Evolutionary conservation across 2,113 vertebrate species (phyloP).

Genomic region (Seriola quinqueradiata): DNA sequence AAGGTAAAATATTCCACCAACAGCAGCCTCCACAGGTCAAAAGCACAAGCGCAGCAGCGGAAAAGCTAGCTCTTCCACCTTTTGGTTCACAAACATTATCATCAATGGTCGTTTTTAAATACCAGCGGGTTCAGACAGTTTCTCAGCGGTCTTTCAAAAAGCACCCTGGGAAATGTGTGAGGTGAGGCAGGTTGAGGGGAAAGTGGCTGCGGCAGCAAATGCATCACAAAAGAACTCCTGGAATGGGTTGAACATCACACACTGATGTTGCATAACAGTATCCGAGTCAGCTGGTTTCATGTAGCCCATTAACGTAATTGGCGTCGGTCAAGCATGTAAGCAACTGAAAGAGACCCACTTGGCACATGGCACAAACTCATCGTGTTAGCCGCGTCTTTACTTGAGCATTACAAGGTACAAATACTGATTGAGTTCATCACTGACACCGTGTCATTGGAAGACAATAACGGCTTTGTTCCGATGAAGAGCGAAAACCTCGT

Average conservation of each 20-base stretch:
- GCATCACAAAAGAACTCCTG: not conserved
- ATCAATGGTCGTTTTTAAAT: not conserved
- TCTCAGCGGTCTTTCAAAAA: conserved; percentile 5
- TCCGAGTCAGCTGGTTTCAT: not conserved
- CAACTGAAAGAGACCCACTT: conserved; percentile 61
- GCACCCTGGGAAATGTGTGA: not conserved
- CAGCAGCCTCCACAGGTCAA: not conserved
- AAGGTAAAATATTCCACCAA: not conserved
- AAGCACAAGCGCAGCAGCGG: not conserved
- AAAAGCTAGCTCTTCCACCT: not conserved
- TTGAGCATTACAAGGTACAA: conserved; percentile 14
- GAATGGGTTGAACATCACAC: not conserved
- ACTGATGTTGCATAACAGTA: not conserved
- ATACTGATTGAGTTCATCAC: conserved; percentile 23
- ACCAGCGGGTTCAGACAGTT: not conserved
- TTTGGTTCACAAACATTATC: not conserved
- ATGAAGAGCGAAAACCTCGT: conserved; percentile 40
- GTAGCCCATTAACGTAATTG: not conserved
- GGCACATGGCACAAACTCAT: not conserved
- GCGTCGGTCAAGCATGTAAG: conserved; percentile 34
- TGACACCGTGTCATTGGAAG: conserved; percentile 50
- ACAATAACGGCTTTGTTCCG: conserved; percentile 56
- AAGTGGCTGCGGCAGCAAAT: conserved; percentile 14
- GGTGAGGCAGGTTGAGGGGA: not conserved
- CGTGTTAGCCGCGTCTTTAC: not conserved